Percentiles rank a stretch among this genome's conserved stretches.
Conservation (phyloP, 2,113 vertebrate genomes). For the Otolemur garnettii region DNA sequence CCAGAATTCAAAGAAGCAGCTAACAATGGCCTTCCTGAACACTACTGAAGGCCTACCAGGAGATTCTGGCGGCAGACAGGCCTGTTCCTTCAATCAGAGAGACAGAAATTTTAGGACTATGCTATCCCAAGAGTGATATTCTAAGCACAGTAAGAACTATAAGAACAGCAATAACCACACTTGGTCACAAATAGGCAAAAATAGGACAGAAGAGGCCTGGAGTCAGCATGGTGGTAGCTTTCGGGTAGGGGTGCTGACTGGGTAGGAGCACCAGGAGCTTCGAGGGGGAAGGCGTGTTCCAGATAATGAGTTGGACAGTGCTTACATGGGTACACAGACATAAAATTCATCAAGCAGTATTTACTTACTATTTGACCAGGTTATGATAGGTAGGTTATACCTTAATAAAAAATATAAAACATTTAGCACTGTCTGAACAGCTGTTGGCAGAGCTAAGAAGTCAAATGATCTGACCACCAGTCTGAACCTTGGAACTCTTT, state of each 20-base stretch:
- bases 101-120: not conserved
- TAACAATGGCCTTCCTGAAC: not conserved
- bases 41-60: not conserved
- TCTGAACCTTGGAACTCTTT: slow-evolving; percentile 60
- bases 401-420: not conserved
- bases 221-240: fast-evolving
- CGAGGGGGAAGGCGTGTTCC: not conserved
- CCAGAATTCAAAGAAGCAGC: not conserved
- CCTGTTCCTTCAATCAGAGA: not conserved
- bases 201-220: not conserved
- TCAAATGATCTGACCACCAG: slow-evolving; percentile 69
- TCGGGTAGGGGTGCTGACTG: not conserved
- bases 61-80: not conserved
- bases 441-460: not conserved
- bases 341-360: not conserved
- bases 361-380: not conserved
- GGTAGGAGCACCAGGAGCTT: not conserved
- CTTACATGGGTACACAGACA: fast-evolving
- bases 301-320: not conserved
- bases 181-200: not conserved
- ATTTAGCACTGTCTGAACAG: not conserved
- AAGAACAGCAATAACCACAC: not conserved
- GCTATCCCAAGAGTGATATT: not conserved
- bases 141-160: not conserved
- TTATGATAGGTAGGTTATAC: not conserved